These are phyloP conservation scores for Channallabes apus DNA, from an alignment of 2,797 vertebrate genomes.

Conservation along the genomic window DNA sequence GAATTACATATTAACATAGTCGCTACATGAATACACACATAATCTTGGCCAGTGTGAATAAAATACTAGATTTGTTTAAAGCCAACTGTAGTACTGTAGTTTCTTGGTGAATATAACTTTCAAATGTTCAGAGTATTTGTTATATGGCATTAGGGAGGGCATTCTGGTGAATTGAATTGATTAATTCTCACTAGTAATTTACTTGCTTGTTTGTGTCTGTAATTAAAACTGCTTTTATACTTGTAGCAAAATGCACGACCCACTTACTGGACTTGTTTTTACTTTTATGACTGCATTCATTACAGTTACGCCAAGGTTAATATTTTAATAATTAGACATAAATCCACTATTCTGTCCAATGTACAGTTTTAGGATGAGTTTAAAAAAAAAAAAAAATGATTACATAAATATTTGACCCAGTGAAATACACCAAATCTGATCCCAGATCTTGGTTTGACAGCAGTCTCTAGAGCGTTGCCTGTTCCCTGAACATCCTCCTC, in stretches of 20 bases:
- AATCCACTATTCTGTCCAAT: not conserved
- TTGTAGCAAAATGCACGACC: not conserved
- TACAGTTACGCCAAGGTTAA: no score
- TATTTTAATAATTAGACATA: not conserved
- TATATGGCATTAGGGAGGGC: not conserved
- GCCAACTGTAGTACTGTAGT: not conserved
- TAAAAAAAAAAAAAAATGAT: no score
- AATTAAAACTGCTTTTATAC: not conserved
- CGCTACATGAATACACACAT: not conserved
- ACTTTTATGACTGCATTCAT: not conserved
- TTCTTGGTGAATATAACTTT: not conserved
- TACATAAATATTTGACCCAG: not conserved
- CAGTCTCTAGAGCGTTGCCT: conserved; percentile 19
- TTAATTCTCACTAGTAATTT: not conserved
- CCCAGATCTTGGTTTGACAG: conserved; percentile 15
- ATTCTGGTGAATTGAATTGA: not conserved
- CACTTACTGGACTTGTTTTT: not conserved
- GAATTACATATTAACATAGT: not conserved
- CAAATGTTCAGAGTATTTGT: not conserved
- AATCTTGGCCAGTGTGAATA: not conserved
- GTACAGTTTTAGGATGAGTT: not conserved
- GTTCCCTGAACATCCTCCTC: conserved; percentile 28
- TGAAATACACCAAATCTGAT: conserved; percentile 34
- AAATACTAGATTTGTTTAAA: not conserved
- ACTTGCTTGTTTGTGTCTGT: not conserved